A percentile compares a stretch with the other conserved stretches of the same genome.
phyloP scores from a whole-genome alignment of 2,113 vertebrate species.

The Triplophysa dalaica region DNA sequence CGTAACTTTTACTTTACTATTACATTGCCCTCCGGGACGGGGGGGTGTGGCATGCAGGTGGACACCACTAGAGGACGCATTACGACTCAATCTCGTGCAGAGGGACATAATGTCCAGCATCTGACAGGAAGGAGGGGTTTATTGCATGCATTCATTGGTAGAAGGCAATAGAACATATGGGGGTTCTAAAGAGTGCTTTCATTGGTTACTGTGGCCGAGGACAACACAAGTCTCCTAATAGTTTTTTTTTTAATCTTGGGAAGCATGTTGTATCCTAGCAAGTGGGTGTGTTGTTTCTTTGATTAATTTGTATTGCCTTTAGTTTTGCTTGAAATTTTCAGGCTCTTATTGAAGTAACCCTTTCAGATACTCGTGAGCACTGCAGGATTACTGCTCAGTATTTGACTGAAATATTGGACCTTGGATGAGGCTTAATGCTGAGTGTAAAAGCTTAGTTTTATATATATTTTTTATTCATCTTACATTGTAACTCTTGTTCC shows the following conservation, averaged over 20 bases:
- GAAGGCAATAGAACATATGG: constrained; percentile 32
- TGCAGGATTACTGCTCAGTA: background rate
- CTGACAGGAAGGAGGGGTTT: constrained; percentile 40
- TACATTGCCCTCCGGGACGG: constrained; percentile 3
- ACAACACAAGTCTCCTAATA: constrained; percentile 39
- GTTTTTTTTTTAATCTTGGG: constrained; percentile 46
- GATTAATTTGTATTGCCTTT: constrained; percentile 28
- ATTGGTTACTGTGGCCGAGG: constrained; percentile 39
- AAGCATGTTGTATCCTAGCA: constrained; percentile 50
- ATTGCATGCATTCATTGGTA: constrained; percentile 53
- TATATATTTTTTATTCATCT: background rate
- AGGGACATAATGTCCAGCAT: constrained; percentile 37
- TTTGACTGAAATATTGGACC: background rate
- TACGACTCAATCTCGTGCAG: constrained; percentile 29
- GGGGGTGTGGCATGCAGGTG: constrained; percentile 32
- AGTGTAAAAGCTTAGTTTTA: background rate
- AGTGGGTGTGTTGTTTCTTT: constrained; percentile 31
- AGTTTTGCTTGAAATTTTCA: constrained; percentile 8
- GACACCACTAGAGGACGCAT: constrained; percentile 33
- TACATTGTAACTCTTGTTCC: background rate
- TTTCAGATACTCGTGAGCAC: background rate
- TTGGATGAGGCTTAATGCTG: constrained; percentile 1
- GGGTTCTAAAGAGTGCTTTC: constrained; percentile 38
- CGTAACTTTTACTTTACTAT: constrained; percentile 41
- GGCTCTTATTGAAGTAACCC: background rate